A percentile compares a stretch with the other conserved stretches of the same genome.
Evolutionary conservation across 2,797 vertebrate species (phyloP).

Genomic region (Sebastes trivittatus): DNA sequence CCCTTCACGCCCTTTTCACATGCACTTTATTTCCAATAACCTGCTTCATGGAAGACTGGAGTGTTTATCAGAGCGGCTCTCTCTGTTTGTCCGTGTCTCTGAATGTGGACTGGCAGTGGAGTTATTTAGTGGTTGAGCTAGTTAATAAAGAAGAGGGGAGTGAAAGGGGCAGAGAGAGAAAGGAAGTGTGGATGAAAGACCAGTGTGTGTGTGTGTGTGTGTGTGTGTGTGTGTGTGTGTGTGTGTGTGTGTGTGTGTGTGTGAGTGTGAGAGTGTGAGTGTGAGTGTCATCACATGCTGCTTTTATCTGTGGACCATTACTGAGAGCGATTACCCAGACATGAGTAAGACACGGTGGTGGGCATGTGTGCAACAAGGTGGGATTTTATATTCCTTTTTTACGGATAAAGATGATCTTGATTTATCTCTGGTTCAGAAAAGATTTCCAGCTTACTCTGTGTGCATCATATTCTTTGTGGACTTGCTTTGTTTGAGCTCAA

Average conservation of each 20-base stretch:
- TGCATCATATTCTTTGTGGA: neutral
- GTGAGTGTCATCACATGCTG: neutral
- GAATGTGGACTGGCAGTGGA: constrained; percentile 2
- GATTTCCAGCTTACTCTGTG: neutral
- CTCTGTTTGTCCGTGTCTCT: constrained; percentile 9
- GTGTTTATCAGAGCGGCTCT: neutral
- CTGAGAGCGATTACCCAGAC: neutral
- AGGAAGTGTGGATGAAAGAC: constrained; percentile 20
- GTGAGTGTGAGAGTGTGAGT: neutral
- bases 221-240: neutral
- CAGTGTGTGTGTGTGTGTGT: neutral
- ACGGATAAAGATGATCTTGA: neutral
- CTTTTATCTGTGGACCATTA: constrained; percentile 7
- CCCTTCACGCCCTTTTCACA: neutral
- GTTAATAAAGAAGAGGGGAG: constrained; percentile 30
- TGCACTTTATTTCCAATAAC: constrained; percentile 41
- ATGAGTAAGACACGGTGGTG: neutral
- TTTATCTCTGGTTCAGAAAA: neutral
- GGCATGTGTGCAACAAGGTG: neutral
- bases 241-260: neutral
- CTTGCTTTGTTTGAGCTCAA: neutral
- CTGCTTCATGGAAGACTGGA: constrained; percentile 3
- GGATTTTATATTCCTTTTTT: neutral
- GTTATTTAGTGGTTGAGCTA: constrained; percentile 10
- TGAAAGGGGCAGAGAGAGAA: neutral